These are phyloP conservation scores for Jacana jacana DNA, from an alignment of 2,113 vertebrate species.

Conservation along the genomic window DNA sequence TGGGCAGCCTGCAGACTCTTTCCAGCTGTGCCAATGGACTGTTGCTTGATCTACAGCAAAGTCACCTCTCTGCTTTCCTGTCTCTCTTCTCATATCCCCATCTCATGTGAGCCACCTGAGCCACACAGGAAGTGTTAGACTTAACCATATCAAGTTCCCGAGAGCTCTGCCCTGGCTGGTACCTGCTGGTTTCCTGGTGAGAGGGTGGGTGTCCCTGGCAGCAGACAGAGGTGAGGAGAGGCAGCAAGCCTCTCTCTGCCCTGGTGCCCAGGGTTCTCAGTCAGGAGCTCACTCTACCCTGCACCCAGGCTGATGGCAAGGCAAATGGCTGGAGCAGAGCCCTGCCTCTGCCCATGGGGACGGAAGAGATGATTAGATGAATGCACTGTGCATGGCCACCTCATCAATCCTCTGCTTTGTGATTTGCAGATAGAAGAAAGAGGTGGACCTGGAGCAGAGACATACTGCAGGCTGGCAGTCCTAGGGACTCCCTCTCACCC, in stretches of 20 bases:
- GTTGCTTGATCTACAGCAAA: background rate
- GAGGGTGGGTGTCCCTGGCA: background rate
- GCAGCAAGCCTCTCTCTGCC: background rate
- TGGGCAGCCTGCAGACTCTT: background rate
- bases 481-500: background rate
- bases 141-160: accelerated
- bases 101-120: background rate
- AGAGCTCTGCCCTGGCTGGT: background rate
- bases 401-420: background rate
- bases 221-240: background rate
- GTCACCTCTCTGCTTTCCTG: background rate
- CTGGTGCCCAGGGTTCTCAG: background rate
- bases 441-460: background rate
- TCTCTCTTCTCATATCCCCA: background rate
- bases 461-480: background rate
- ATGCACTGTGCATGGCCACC: background rate
- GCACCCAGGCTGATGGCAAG: background rate
- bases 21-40: background rate
- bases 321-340: background rate
- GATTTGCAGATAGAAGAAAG: background rate
- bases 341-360: background rate
- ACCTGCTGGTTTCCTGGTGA: background rate
- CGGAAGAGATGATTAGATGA: background rate
- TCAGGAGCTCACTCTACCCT: background rate
- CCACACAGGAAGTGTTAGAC: too few species aligned